Percentiles rank a stretch among this genome's conserved stretches.
Conservation (phyloP, 2,888 invertebrate genomes). For the Mimachlamys varia region DNA sequence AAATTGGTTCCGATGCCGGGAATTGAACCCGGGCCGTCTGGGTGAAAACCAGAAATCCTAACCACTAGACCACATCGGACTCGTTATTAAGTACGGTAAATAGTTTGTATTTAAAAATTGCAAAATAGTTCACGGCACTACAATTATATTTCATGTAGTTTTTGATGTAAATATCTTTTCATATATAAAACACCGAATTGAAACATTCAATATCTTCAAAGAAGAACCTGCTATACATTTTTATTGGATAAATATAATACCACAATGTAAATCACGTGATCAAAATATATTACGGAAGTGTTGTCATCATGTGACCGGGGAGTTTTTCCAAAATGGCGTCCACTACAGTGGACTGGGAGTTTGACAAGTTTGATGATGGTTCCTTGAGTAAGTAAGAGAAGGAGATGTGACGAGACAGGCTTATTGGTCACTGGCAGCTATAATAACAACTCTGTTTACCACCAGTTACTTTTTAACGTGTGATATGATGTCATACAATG, state of each 20-base stretch:
- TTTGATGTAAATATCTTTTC: neutral
- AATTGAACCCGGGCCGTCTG: slow-evolving; percentile 47
- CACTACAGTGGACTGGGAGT: slow-evolving; percentile 78
- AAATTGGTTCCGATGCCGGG: slow-evolving; percentile 40
- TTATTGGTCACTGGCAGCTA: neutral
- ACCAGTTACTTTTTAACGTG: no score
- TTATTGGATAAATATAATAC: neutral
- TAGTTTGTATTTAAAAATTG: no score
- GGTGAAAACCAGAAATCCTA: slow-evolving; percentile 47
- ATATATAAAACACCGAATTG: no score
- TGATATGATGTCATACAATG: no score
- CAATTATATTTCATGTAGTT: neutral
- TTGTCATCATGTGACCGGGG: slow-evolving; percentile 59
- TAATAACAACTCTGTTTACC: no score
- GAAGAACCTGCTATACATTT: neutral
- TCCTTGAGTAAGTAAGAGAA: slow-evolving; percentile 76
- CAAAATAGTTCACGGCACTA: no score
- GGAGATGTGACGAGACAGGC: neutral
- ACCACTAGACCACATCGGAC: slow-evolving; percentile 47
- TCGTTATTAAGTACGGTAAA: neutral
- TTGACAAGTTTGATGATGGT: slow-evolving; percentile 81
- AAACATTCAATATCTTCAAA: neutral
- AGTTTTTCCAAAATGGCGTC: slow-evolving; percentile 68
- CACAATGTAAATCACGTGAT: neutral
- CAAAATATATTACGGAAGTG: slow-evolving; percentile 8